Conservation (phyloP, 2,888 invertebrate species). For the Atherix ibis region DNA sequence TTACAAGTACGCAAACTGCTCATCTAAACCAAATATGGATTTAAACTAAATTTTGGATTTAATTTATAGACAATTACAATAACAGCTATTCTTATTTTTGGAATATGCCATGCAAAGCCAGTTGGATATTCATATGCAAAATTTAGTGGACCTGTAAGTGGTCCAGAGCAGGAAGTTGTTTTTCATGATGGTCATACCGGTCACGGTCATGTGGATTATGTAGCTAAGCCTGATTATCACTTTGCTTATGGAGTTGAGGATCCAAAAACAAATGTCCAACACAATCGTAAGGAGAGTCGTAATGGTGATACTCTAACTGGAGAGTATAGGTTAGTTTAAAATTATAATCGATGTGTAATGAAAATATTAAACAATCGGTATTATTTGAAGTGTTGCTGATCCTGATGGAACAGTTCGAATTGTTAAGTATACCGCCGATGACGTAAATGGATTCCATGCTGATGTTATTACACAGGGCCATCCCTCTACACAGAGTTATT, state of each 20-base stretch:
- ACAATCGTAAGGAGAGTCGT: constrained; percentile 54
- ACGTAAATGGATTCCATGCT: constrained; percentile 56
- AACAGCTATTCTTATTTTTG: constrained; percentile 1
- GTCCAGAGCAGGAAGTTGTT: constrained; percentile 32
- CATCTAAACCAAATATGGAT: too few species aligned
- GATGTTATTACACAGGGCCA: constrained; percentile 29
- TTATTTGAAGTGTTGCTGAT: constrained; percentile 43
- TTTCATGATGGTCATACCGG: constrained; percentile 24
- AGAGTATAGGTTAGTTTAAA: constrained; percentile 47
- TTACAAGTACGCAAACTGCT: too few species aligned
- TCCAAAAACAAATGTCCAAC: constrained; percentile 52
- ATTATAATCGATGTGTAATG: too few species aligned
- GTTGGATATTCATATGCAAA: constrained; percentile 54
- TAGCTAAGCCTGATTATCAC: constrained; percentile 60
- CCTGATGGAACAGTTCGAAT: constrained; percentile 57
- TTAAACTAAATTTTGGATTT: too few species aligned
- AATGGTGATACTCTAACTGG: constrained; percentile 57
- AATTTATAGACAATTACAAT: constrained; percentile 7
- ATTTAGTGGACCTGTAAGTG: constrained; percentile 60
- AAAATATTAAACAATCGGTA: not conserved
- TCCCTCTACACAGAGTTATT: constrained; percentile 5
- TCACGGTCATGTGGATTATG: constrained; percentile 46
- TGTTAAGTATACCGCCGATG: constrained; percentile 59
- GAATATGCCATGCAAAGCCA: constrained; percentile 15
- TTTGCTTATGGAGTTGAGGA: constrained; percentile 65